Base-by-base conservation (phyloP, 2,113 vertebrate species). In the Syngnathus scovelli region DNA sequence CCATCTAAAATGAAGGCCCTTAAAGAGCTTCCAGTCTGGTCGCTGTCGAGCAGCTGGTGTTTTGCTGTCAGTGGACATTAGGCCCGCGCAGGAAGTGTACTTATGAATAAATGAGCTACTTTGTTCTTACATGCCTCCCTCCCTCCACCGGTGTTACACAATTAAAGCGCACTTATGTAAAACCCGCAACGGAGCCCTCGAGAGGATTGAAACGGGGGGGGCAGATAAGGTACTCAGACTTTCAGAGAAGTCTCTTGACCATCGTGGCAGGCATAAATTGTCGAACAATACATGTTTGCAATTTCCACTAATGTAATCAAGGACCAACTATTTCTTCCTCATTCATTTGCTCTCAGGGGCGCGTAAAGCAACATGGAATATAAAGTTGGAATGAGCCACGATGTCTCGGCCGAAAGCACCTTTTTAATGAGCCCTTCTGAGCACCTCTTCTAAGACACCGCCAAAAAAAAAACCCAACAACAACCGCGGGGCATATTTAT, bases 371-470 rank as follows among this genome's bases (percentile, higher is more conserved):
- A 23, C n/a, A 8, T 63, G 46, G 51, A 38, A 64, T 49, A 61
- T 37, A 64, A 63, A 19, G 51, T 68, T 77, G 70, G 52, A 64
- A 67, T 62, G 55, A 65, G 54, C 61, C 49, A 27, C 51, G 62
- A 55, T 75, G 62, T 72, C 66, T 66, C 38, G n/a, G 70, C 54
- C 6, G 54, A 52, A 79, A 38, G 27, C 44, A 19, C 52, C 66
- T 19, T 64, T 64, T 72, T 62, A 82, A 88, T 62, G 43, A 79
- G 55, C 63, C 74, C 79, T 69, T 19, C 56, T 46, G 60, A 75
- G 71, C 82, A 77, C 48, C 38, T 78, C 80, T 71, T 61, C 70
- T 70, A 70, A 78, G 83, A 66, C 74, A 48, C 23, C 23, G 15
- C 46, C 48, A 19, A 19, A 19, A 19, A 16, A 16, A 11, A 55